These are phyloP conservation scores for Zoanthus sansibaricus DNA, from an alignment of 92 coral and sea anemone species.

Conservation along the genomic window DNA sequence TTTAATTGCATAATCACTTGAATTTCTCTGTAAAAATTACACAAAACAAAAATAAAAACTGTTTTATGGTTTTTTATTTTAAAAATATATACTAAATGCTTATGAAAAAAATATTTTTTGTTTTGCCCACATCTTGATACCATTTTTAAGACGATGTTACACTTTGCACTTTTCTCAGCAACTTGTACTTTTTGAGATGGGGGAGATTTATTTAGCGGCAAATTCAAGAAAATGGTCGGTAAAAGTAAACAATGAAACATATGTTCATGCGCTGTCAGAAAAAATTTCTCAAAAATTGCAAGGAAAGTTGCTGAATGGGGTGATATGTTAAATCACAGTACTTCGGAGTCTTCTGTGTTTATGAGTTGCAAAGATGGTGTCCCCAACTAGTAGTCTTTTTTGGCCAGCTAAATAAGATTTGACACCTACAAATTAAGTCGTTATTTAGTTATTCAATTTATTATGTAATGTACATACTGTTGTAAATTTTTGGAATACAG, in stretches of 20 bases:
- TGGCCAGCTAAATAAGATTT: no score
- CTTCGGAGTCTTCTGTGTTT: neutral
- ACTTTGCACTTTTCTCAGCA: neutral
- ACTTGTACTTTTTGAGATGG: no score
- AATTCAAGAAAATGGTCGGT: no score
- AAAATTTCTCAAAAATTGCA: no score
- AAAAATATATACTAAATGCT: neutral
- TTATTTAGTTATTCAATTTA: constrained; percentile 5
- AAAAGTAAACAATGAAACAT: no score
- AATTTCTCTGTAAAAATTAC: neutral
- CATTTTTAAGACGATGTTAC: neutral
- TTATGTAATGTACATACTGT: constrained; percentile 2
- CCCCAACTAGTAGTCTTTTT: no score
- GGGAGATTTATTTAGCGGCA: no score
- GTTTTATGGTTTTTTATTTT: neutral
- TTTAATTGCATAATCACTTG: neutral
- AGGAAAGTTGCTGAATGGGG: neutral
- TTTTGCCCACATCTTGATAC: neutral
- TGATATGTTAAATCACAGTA: neutral
- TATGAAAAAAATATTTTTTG: neutral
- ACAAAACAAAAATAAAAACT: neutral
- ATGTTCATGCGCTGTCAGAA: no score
- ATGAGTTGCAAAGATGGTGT: no score
- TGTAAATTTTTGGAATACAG: neutral
- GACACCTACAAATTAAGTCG: no score